Conservation (phyloP, 2,888 invertebrate genomes). For the Hypsopygia costalis region DNA sequence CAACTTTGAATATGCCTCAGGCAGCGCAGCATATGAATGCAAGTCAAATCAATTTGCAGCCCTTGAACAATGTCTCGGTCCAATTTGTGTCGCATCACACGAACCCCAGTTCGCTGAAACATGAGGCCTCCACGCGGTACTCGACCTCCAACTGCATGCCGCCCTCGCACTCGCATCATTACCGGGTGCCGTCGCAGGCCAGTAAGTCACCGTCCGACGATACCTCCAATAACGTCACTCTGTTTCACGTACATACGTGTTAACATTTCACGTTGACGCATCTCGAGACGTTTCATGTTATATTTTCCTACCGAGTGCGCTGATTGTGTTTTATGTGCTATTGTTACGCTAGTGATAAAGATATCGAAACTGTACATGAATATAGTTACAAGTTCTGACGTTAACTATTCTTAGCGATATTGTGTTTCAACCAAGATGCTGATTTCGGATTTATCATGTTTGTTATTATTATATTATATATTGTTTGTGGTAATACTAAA, state of each 20-base stretch:
- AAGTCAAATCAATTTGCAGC: slow-evolving; percentile 53
- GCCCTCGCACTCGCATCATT: slow-evolving; percentile 60
- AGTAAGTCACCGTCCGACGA: slow-evolving; percentile 47
- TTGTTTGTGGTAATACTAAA: slow-evolving; percentile 1
- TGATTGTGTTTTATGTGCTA: slow-evolving; percentile 25
- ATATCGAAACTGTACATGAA: not conserved
- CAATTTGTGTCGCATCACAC: slow-evolving; percentile 48
- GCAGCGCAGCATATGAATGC: slow-evolving; percentile 44
- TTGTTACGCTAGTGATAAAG: slow-evolving; percentile 20
- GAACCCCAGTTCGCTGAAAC: slow-evolving; percentile 44
- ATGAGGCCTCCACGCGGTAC: slow-evolving; percentile 53
- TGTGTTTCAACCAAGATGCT: slow-evolving; percentile 16
- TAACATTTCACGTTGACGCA: slow-evolving; percentile 5
- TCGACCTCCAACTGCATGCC: slow-evolving; percentile 54
- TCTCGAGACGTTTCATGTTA: slow-evolving; percentile 1
- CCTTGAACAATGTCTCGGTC: slow-evolving; percentile 51
- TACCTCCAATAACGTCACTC: not conserved
- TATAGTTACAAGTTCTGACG: slow-evolving; percentile 13
- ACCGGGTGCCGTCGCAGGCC: slow-evolving; percentile 56
- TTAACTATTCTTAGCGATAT: slow-evolving; percentile 17
- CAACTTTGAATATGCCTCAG: slow-evolving; percentile 55
- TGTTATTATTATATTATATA: no score
- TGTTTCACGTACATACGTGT: slow-evolving; percentile 5
- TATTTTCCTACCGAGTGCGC: slow-evolving; percentile 11
- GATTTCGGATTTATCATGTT: slow-evolving; percentile 1